phyloP scores from a whole-genome alignment of 2,113 vertebrate genomes.

The Uria lomvia region DNA sequence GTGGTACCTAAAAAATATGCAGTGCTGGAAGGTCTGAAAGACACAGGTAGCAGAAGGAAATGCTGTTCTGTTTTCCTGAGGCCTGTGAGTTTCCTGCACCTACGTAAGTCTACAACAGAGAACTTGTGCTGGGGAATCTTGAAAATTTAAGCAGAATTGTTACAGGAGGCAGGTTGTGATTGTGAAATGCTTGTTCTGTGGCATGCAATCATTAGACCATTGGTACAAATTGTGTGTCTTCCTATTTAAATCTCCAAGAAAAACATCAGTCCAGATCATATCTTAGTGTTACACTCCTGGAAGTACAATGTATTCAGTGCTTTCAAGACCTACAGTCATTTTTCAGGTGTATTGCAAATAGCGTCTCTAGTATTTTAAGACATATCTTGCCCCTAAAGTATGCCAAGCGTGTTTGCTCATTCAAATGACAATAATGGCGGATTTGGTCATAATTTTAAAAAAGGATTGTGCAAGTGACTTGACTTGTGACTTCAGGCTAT shows the following conservation, averaged over 20 bases:
- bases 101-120: neutral
- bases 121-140: neutral
- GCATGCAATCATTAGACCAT: fast-evolving
- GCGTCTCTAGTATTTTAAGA: neutral
- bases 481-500: neutral
- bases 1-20: neutral
- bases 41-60: neutral
- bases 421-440: neutral
- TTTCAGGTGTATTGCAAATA: neutral
- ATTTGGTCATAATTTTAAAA: neutral
- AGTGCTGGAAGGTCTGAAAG: neutral
- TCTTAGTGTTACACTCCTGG: neutral
- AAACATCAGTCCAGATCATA: fast-evolving
- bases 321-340: neutral
- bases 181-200: neutral
- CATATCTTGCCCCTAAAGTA: neutral
- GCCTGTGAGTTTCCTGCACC: neutral
- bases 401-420: neutral
- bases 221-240: neutral
- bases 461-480: neutral
- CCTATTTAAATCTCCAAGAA: neutral
- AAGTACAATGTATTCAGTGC: neutral
- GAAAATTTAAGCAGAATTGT: neutral
- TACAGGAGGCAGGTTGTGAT: neutral
- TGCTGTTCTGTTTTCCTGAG: neutral